Percentiles rank a stretch among this genome's conserved stretches.
Conservation (phyloP, 2,888 invertebrate genomes). For the Apamea crenata region DNA sequence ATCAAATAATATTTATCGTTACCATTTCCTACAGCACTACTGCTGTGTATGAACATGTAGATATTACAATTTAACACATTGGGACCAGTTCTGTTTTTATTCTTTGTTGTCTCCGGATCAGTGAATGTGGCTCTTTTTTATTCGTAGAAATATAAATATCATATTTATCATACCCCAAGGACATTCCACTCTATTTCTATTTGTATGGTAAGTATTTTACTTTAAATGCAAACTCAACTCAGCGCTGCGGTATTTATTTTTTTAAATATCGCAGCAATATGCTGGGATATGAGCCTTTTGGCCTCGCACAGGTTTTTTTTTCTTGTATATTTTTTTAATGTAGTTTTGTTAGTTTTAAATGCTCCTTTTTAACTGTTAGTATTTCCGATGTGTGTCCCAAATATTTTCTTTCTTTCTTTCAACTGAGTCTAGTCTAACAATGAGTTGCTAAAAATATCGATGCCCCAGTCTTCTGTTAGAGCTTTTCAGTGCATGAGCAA, state of each 20-base stretch:
- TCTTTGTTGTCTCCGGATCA: not conserved
- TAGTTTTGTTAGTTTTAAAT: not conserved
- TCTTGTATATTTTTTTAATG: too few species aligned
- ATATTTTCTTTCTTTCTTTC: not conserved
- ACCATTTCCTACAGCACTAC: not conserved
- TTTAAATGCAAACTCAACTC: not conserved
- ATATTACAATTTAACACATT: not conserved
- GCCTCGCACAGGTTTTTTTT: too few species aligned
- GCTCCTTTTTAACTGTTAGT: not conserved
- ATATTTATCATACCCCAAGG: not conserved
- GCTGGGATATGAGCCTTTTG: too few species aligned
- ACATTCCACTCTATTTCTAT: not conserved
- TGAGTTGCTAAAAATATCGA: not conserved
- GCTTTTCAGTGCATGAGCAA: not conserved
- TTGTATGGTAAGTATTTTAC: not conserved
- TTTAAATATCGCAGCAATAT: too few species aligned
- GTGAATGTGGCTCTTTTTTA: not conserved
- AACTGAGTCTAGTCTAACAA: not conserved
- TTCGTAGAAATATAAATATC: not conserved
- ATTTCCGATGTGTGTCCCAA: not conserved
- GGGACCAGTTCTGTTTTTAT: too few species aligned
- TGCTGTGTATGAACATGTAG: not conserved
- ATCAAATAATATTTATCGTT: not conserved
- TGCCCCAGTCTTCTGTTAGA: not conserved
- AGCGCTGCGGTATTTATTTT: too few species aligned